Base-by-base conservation (phyloP, 2,888 invertebrate genomes). In the Plagiodera versicolora region DNA sequence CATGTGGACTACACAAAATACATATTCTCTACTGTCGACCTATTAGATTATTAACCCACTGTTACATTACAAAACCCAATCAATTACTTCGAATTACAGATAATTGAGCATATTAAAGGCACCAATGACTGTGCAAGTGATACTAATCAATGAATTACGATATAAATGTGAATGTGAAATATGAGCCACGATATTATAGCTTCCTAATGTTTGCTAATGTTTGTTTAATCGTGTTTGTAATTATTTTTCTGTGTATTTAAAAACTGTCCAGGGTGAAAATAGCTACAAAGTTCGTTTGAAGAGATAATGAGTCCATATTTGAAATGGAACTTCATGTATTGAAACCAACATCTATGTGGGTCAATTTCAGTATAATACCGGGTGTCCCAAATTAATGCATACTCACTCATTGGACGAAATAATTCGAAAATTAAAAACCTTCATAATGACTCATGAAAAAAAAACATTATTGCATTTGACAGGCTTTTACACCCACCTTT, bases 21-120 rank as follows among this genome's bases (percentile, higher is more conserved):
- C 24, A 32, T 32, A 32, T 2, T 32, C 8, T 32, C 32, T 9
- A 39, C 17, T 24, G 6, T 39, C 8, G 11, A 32, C 50, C 53
- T 20, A 63, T 60, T 54, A 49, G 54, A 63, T 56, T 56, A 63
- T 52, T 63, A 56, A 54, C 60, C 48, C 28, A 47, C 54, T 60
- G 56, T 60, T 60, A 10, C 56, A 60, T 58, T 53, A 53, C 57
- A 50, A 60, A 63, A 60, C 60, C 44, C 52, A 48, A 56, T 60
- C 57, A 53, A 63, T 63, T 63, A 60, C 49, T 47, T 57, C 45
- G 53, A 63, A 60, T 63, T 63, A 63, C 56, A 20, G 63, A 57
- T 59, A 63, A 63, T 63, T 59, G 56, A 58, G 56, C 53, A 59
- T 60, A 63, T 63, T 63, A 63, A 58, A 58, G 60, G 57, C 39